A percentile compares a stretch with the other conserved stretches of the same genome.
Conservation (phyloP, 2,797 vertebrate species). For the Spheniscus humboldti region DNA sequence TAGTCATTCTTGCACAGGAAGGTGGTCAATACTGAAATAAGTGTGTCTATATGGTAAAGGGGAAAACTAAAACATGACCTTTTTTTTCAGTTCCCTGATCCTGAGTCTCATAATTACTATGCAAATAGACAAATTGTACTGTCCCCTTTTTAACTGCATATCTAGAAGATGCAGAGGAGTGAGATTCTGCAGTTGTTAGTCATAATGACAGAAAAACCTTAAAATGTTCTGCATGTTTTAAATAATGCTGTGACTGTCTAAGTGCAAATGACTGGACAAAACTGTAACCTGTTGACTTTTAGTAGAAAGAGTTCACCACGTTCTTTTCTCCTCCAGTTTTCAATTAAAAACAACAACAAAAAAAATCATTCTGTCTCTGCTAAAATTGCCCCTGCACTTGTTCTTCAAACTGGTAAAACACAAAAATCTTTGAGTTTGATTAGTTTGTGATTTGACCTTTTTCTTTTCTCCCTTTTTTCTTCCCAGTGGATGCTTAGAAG, state of each 20-base stretch:
- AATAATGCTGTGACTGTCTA: not conserved
- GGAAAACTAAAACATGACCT: no score
- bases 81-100: not conserved
- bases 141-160: not conserved
- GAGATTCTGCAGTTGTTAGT: not conserved
- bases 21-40: not conserved
- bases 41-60: no score
- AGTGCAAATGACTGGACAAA: not conserved
- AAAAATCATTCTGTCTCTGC: not conserved
- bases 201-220: not conserved
- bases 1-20: not conserved
- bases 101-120: not conserved
- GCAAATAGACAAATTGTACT: not conserved
- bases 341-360: not conserved
- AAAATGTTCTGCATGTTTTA: not conserved
- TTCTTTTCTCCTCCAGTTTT: not conserved
- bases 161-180: not conserved
- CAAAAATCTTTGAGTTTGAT: not conserved
- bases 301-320: not conserved
- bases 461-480: fast-evolving
- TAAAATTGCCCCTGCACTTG: not conserved
- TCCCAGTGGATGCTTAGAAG: not conserved
- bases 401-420: not conserved
- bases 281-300: no score
- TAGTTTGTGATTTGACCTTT: not conserved